phyloP scores from a whole-genome alignment of 1,140 invertebrate genomes.

The Ips nitidus region DNA sequence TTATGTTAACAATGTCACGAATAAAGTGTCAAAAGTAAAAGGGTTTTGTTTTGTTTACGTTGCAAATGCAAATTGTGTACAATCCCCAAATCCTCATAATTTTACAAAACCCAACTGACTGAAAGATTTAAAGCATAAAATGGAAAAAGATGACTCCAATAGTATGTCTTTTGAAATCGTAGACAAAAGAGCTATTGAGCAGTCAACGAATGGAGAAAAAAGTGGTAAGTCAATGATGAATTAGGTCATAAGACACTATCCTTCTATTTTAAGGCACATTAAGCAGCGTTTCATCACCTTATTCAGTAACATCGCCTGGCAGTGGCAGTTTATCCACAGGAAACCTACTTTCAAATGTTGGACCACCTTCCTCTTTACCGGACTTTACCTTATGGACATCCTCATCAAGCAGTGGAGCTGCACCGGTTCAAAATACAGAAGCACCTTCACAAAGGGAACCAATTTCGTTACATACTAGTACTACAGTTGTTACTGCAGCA shows the following conservation, averaged over 20 bases:
- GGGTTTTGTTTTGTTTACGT: background rate
- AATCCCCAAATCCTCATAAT: background rate
- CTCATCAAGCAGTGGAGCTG: constrained; percentile 14
- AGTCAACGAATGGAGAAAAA: constrained; percentile 42
- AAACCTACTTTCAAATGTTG: constrained; percentile 59
- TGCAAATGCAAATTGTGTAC: background rate
- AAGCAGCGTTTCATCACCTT: constrained; percentile 44
- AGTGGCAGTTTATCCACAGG: constrained; percentile 47
- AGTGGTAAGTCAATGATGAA: constrained; percentile 12
- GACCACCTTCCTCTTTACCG: constrained; percentile 60
- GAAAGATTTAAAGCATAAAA: constrained; percentile 27
- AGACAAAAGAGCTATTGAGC: constrained; percentile 49
- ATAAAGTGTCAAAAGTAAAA: background rate
- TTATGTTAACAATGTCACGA: background rate
- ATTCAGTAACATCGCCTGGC: constrained; percentile 45
- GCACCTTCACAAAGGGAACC: constrained; percentile 15
- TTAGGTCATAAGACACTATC: background rate
- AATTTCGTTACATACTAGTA: constrained; percentile 8
- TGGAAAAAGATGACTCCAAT: constrained; percentile 54
- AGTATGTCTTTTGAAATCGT: constrained; percentile 56
- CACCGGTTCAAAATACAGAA: constrained; percentile 6
- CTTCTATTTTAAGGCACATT: constrained; percentile 17
- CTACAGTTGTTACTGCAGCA: constrained; percentile 23
- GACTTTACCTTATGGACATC: constrained; percentile 53
- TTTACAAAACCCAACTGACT: background rate